These are phyloP conservation scores for Aethina tumida DNA, from an alignment of 1,140 invertebrate species.

Conservation along the genomic window DNA sequence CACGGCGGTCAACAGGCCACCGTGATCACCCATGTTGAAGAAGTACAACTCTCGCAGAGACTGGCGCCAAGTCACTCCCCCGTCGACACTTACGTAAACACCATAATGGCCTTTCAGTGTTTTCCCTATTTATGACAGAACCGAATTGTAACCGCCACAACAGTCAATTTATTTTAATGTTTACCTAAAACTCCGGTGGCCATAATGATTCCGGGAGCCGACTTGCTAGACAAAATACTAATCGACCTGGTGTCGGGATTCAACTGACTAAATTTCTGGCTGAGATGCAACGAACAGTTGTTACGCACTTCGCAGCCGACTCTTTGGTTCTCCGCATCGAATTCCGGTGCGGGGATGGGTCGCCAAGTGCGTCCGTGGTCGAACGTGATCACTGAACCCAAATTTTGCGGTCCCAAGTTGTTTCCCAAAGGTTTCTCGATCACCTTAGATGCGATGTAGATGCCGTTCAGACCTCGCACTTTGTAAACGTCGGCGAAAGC, in stretches of 20 bases:
- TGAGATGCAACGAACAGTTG: conserved; percentile 75
- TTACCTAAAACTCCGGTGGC: conserved; percentile 73
- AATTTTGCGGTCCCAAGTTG: conserved; percentile 58
- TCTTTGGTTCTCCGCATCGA: conserved; percentile 53
- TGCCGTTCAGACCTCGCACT: conserved; percentile 74
- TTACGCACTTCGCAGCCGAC: conserved; percentile 50
- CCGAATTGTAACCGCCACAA: too few species aligned
- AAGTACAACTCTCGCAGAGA: conserved; percentile 72
- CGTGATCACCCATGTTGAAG: conserved; percentile 86
- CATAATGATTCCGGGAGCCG: conserved; percentile 79
- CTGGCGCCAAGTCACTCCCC: conserved; percentile 73
- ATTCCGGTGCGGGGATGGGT: conserved; percentile 53
- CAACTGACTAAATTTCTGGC: conserved; percentile 73
- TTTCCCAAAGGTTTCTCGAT: conserved; percentile 37
- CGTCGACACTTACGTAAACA: conserved; percentile 75
- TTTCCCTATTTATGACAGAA: too few species aligned
- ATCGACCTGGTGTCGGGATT: conserved; percentile 67
- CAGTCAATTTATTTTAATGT: conserved; percentile 54
- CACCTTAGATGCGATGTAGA: conserved; percentile 82
- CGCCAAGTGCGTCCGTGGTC: conserved; percentile 81
- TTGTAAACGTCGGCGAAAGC: conserved; percentile 84
- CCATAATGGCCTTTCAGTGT: conserved; percentile 53
- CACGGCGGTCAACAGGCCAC: conserved; percentile 76
- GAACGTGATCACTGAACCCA: conserved; percentile 75
- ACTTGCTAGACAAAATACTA: conserved; percentile 77